A percentile compares a stretch with the other conserved stretches of the same genome.
phyloP scores from a whole-genome alignment of 2,797 vertebrate genomes.

The Hozukius guyotensis region DNA sequence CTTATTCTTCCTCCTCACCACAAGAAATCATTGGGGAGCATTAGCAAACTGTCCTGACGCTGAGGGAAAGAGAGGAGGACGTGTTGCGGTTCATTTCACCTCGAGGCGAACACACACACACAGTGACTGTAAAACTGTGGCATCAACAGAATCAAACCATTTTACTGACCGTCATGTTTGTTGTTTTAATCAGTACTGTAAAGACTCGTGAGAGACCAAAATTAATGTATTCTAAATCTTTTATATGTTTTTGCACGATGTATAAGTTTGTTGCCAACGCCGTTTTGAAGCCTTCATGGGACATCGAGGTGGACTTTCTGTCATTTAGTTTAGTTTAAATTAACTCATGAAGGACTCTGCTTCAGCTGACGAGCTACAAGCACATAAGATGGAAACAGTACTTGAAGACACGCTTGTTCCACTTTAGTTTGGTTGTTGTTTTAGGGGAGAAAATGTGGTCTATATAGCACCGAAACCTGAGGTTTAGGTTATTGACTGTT shows the following conservation, averaged over 20 bases:
- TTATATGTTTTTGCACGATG: constrained; percentile 6
- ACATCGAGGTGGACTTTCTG: neutral
- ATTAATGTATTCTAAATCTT: neutral
- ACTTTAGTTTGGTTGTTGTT: neutral
- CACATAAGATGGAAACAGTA: constrained; percentile 3
- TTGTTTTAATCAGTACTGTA: constrained; percentile 1
- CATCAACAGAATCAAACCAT: neutral
- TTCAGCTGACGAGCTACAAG: neutral
- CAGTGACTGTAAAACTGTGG: neutral
- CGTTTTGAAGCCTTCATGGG: neutral
- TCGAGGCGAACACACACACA: neutral
- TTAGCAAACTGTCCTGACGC: constrained; percentile 23
- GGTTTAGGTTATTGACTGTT: neutral
- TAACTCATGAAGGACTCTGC: constrained; percentile 4
- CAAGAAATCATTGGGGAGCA: constrained; percentile 23
- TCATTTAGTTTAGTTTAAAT: neutral
- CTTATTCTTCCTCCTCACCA: constrained; percentile 27
- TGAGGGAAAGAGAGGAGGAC: neutral
- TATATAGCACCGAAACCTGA: neutral
- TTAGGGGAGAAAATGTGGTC: neutral
- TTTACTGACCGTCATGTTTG: neutral
- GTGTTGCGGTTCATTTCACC: neutral
- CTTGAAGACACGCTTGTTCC: constrained; percentile 20
- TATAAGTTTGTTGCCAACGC: neutral
- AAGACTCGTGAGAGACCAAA: constrained; percentile 9